Evolutionary conservation across 2,113 vertebrate genomes (phyloP), one percentile per base, ranked within the genome.

Genomic region (Peucedramus taeniatus): DNA sequence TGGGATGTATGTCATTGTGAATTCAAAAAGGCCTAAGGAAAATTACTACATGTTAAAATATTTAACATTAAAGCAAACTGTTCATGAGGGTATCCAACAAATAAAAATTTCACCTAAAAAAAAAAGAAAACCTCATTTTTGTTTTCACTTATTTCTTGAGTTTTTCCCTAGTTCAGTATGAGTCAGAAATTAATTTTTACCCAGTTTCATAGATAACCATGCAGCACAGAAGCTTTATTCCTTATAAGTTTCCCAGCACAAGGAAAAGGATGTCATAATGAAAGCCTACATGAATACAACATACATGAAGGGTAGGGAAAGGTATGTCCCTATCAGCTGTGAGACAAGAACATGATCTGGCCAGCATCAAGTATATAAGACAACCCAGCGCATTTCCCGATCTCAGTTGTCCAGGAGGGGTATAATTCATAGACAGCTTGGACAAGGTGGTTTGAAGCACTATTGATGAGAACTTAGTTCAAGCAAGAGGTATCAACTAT

Each of bases 271-370:
- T 78, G 44, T 4, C 3, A 0, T 5, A 26, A 37, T 35, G 21
- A 82, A 91, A 70, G 5, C 11, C 14, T 24, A 11, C 1, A 0
- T 30, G 7, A 44, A 14, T 2, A 4, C 37, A 94, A 54, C 14
- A 27, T 31, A 14, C 8, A 5, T 35, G 23, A 72, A 40, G 3
- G 0, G 0, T 8, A 45, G 15, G 18, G n/a, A 26, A 42, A 76
- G 8, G 5, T 24, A 10, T 22, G 13, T 31, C 22, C 30, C 13
- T 51, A 19, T 15, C 4, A 87, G 2, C 17, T 4, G 11, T 18
- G 59, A 70, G n/a, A 66, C 37, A 31, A 9, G 27, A 27, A 35
- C 13, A 16, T 70, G 37, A 13, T 18, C 50, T 66, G 42, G 11
- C 7, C 54, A 49, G 16, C 13, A 22, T 22, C 18, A 40, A 70